Conservation (phyloP, 2,113 vertebrate species). For the Rhynchomys soricoides region DNA sequence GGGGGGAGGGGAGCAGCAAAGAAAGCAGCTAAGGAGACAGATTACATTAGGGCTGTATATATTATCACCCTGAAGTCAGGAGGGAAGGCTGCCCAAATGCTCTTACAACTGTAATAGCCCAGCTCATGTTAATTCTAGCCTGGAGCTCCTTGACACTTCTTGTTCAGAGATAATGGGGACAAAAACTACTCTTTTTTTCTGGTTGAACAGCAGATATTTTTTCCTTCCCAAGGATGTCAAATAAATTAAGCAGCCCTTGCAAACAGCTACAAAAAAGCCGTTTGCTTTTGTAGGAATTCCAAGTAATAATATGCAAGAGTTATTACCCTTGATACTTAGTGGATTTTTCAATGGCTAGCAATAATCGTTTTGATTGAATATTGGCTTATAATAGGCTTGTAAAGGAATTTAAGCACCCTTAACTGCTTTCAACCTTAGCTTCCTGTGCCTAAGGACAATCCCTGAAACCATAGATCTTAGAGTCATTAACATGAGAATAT, state of each 20-base stretch:
- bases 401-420: slow-evolving; percentile 81
- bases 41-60: slow-evolving; percentile 93
- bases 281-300: slow-evolving; percentile 86
- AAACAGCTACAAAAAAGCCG: slow-evolving; percentile 85
- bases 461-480: slow-evolving; percentile 63
- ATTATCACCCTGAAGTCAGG: slow-evolving; percentile 92
- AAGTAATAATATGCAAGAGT: slow-evolving; percentile 88
- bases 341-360: slow-evolving; percentile 85
- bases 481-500: slow-evolving; percentile 74
- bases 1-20: not conserved
- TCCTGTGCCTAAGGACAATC: slow-evolving; percentile 65
- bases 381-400: slow-evolving; percentile 84
- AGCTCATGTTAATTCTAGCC: slow-evolving; percentile 96
- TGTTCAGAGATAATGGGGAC: slow-evolving; percentile 89
- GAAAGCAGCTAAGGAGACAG: slow-evolving; percentile 76
- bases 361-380: slow-evolving; percentile 87
- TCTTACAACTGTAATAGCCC: slow-evolving; percentile 93
- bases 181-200: slow-evolving; percentile 82
- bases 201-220: slow-evolving; percentile 81
- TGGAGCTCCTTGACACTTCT: slow-evolving; percentile 90
- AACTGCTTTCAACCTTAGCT: slow-evolving; percentile 76
- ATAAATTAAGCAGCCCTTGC: slow-evolving; percentile 87
- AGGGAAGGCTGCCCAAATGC: slow-evolving; percentile 93
- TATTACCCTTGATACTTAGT: slow-evolving; percentile 88
- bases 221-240: slow-evolving; percentile 81